Percentiles rank a stretch among this genome's conserved stretches.
These are phyloP conservation scores for Bembecia ichneumoniformis DNA, from an alignment of 2,888 invertebrate species.

Conservation along the genomic window DNA sequence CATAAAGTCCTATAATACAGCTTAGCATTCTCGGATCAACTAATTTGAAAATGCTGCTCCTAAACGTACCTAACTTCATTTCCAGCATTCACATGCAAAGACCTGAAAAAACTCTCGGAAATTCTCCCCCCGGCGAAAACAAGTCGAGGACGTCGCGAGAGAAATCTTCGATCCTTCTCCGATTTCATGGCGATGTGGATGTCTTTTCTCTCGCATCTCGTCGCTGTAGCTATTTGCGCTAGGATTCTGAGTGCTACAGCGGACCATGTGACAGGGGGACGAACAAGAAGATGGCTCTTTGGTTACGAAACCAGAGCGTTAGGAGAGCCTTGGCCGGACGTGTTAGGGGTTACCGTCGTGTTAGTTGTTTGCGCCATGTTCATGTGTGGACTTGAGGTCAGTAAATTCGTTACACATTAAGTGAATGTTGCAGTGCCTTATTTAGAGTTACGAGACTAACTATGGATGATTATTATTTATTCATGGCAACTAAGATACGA, in stretches of 20 bases:
- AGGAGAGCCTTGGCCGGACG: conserved; percentile 77
- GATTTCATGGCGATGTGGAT: conserved; percentile 75
- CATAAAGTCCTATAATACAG: no score
- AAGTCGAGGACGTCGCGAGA: conserved; percentile 46
- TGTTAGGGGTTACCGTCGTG: conserved; percentile 74
- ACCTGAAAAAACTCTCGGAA: conserved; percentile 49
- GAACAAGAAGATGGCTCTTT: conserved; percentile 73
- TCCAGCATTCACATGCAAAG: conserved; percentile 55
- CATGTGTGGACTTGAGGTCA: conserved; percentile 76
- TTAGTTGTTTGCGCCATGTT: conserved; percentile 74
- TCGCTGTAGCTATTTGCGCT: conserved; percentile 75
- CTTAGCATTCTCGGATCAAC: no score
- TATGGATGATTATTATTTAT: no score
- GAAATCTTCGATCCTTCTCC: conserved; percentile 64
- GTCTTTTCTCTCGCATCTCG: conserved; percentile 70
- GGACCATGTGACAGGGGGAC: conserved; percentile 73
- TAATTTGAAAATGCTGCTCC: no score
- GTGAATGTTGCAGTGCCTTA: neutral
- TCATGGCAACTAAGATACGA: neutral
- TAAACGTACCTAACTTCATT: no score
- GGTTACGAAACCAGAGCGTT: conserved; percentile 71
- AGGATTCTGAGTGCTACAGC: conserved; percentile 75
- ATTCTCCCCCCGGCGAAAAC: conserved; percentile 53
- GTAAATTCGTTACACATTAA: neutral
- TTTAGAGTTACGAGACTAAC: no score